Evolutionary conservation across 2,888 invertebrate species (phyloP).

Genomic region (Hartigia nigra): DNA sequence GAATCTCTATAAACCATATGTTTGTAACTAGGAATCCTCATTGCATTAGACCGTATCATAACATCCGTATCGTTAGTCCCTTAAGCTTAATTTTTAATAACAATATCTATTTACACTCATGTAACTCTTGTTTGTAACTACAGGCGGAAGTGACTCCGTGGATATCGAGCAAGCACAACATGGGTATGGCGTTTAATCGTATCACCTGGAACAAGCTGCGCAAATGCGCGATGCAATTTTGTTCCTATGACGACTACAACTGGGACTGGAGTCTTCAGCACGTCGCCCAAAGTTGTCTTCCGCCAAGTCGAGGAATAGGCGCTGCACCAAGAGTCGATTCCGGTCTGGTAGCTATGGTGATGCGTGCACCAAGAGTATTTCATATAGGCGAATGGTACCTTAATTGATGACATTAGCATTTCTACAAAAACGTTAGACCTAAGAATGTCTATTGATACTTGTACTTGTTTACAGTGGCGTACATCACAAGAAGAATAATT

Average conservation of each 20-base stretch:
- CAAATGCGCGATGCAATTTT: slow-evolving; percentile 86
- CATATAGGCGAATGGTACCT: slow-evolving; percentile 98
- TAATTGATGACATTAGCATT: not conserved
- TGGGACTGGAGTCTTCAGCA: slow-evolving; percentile 99
- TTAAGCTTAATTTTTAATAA: not conserved
- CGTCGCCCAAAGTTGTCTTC: slow-evolving; percentile 85
- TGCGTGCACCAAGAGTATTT: slow-evolving; percentile 94
- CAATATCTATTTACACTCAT: not conserved
- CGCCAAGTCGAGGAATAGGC: slow-evolving; percentile 70
- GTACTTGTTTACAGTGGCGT: slow-evolving; percentile 79
- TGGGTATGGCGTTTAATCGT: slow-evolving; percentile 97
- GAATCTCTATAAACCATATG: not conserved
- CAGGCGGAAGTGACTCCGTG: slow-evolving; percentile 92
- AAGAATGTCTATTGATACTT: not conserved
- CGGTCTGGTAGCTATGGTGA: slow-evolving; percentile 84
- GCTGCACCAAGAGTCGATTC: slow-evolving; percentile 56
- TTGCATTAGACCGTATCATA: not conserved
- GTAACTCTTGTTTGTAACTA: slow-evolving; percentile 27
- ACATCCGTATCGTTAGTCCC: not conserved
- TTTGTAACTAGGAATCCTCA: not conserved
- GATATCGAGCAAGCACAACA: slow-evolving; percentile 98
- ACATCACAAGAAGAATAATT: slow-evolving; percentile 93
- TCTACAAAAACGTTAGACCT: not conserved
- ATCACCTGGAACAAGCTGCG: slow-evolving; percentile 88
- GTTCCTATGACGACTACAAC: slow-evolving; percentile 98